Base-by-base conservation (phyloP, 1,140 invertebrate species). In the Whitmania pigra region DNA sequence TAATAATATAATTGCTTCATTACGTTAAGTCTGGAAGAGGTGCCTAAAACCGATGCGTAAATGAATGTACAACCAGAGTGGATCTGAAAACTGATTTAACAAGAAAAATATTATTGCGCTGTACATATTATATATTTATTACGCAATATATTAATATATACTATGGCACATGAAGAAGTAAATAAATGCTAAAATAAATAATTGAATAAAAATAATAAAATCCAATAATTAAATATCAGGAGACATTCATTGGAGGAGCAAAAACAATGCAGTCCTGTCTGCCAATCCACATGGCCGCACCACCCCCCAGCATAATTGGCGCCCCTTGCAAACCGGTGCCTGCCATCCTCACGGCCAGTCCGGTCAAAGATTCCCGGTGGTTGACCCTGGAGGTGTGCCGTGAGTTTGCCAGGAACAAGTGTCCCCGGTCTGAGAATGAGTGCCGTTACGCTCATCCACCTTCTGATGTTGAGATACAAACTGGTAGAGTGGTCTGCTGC, bases 401-500 rank as follows among this genome's bases (percentile, higher is more conserved):
- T 74, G 96, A 99, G 85, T 99, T 94, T 85, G 96, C 99, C 86
- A 88, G 97, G 80, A 97, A 96, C 87, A 98, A 98, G 87, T 99
- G 97, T 85, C 93, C 94, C 76, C 88, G 97, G 78, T 90, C 93
- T 54, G 96, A 99, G 86, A 93, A 91, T 77, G 96, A 99, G 85
- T 99, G 96, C 88, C 98, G 99, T 87, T 99, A 98, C 84, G 96
- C 96, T 75, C 97, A 99, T 88, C 97, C 97, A 67, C 94, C 94
- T 71, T 88, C 93, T 77, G 96, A 97, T 85, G 95, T 99, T 78
- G 96, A 99, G 86, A 93, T 99, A 78, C 95, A 98, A 86, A 99
- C 98, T 85, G 97, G 97, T 82, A 88, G 95, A 79, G 97, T 99
- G 78, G 97, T 94, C 75, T 96, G 97, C 77, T 99, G 97, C 87